Percentiles rank a stretch among this genome's conserved stretches.
These are phyloP conservation scores for Formica exsecta DNA, from an alignment of 1,140 invertebrate species.

Conservation along the genomic window DNA sequence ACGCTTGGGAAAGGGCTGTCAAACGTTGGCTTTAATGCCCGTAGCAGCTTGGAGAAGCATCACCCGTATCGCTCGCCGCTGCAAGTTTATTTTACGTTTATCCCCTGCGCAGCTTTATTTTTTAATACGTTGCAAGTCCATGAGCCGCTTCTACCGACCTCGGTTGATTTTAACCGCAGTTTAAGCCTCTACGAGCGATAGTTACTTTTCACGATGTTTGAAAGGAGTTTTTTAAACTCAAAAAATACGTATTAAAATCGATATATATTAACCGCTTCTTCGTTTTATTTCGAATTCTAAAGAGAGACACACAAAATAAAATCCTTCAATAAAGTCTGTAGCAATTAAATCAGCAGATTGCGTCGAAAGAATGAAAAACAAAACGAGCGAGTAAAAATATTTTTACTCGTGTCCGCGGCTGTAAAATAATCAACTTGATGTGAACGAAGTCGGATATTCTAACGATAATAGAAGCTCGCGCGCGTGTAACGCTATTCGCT, in stretches of 20 bases:
- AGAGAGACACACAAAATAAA: neutral
- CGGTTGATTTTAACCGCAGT: conserved; percentile 23
- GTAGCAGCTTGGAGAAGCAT: neutral
- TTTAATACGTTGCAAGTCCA: conserved; percentile 43
- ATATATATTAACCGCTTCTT: neutral
- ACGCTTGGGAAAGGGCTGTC: neutral
- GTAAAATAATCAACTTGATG: conserved; percentile 41
- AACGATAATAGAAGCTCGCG: conserved; percentile 47
- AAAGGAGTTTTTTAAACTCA: neutral
- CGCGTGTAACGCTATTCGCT: conserved; percentile 33
- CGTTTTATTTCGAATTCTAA: neutral
- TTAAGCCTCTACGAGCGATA: neutral
- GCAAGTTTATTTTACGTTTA: conserved; percentile 49
- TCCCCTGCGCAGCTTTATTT: conserved; percentile 10
- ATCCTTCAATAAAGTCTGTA: neutral
- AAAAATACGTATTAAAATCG: conserved; percentile 12
- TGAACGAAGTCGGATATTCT: conserved; percentile 45
- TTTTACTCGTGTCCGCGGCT: conserved; percentile 21
- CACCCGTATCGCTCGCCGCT: neutral
- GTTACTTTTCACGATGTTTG: conserved; percentile 26
- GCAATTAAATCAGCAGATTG: neutral
- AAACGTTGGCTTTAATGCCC: conserved; percentile 35
- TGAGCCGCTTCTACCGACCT: neutral
- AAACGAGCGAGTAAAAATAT: conserved; percentile 37
- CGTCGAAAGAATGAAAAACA: conserved; percentile 22